These are phyloP conservation scores for Ciconia stormi DNA, from an alignment of 2,113 vertebrate genomes.

Conservation along the genomic window DNA sequence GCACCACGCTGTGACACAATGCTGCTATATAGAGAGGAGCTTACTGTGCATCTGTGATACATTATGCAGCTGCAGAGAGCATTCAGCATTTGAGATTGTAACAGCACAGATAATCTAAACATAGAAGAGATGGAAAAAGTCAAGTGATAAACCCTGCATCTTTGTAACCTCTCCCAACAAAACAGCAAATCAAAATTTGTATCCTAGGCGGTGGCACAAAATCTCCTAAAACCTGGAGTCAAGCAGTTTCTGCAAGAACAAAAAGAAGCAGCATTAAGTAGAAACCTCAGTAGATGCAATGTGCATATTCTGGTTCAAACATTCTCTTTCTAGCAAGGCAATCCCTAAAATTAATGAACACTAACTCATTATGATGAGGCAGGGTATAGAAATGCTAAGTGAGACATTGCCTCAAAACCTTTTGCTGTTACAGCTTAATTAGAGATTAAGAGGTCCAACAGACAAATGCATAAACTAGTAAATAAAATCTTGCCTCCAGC, in stretches of 20 bases:
- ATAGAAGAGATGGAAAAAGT: background rate
- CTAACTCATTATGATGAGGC: background rate
- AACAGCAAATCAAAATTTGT: background rate
- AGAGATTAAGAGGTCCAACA: background rate
- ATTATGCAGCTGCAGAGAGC: slow-evolving; percentile 16
- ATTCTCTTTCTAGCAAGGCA: background rate
- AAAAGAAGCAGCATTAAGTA: background rate
- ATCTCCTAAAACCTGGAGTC: background rate
- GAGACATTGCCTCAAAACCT: background rate
- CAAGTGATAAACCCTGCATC: slow-evolving; percentile 11
- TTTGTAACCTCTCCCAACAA: background rate
- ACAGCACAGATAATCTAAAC: background rate
- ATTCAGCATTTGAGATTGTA: background rate
- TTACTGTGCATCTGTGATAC: slow-evolving; percentile 27
- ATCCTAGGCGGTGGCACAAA: background rate
- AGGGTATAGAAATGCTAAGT: background rate
- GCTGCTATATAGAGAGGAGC: slow-evolving; percentile 13
- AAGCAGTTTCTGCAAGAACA: background rate
- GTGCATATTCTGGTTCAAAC: background rate
- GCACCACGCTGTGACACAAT: background rate
- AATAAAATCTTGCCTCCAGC: background rate
- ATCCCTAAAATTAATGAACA: background rate
- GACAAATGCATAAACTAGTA: background rate
- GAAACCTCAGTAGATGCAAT: background rate
- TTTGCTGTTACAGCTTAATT: too few species aligned